Evolutionary conservation across 2,888 invertebrate species (phyloP), one percentile per base, ranked within the genome.

Genomic region (Stenodera caucasica): DNA sequence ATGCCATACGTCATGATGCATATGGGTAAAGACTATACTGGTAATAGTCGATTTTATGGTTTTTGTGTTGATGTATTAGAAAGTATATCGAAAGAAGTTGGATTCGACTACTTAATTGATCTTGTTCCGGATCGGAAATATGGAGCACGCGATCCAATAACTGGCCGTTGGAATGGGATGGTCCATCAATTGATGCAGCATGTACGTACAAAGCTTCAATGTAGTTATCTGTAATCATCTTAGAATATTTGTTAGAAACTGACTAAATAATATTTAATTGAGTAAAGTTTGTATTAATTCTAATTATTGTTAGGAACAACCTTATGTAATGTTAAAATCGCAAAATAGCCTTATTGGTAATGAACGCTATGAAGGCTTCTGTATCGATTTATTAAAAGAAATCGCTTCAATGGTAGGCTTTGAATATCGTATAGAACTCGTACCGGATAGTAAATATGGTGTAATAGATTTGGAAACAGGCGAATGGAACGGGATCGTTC

Each of bases 41-140:
- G 89, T 50, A 91, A 92, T 77, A 85, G 85, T 67, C 83, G 90
- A 60, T 92, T 90, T 81, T 90, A 88, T 79, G 91, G 91, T 55
- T 92, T 90, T 80, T 91, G 91, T 80, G 88, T 91, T 65, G 91
- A 92, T 77, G 83, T 91, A 50, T 82, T 90, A 70, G 86, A 88
- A 73, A 82, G 84, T 60, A 84, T 90, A 69, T 85, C 89, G 2
- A 84, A 83, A 66, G 84, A 87, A 73, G 85, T 89, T 35, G 89
- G 89, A 52, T 90, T 90, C 78, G 86, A 88, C 70, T 90, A 89
- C 77, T 84, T 88, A 60, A 78, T 90, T 72, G 88, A 89, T 73
- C 81, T 89, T 66, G 89, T 88, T 30, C 88, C 89, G 3, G 90
- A 90, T 78, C 81, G 85, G 66, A 88, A 89, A 75, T 88, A 88